phyloP scores from a whole-genome alignment of 2,113 vertebrate species.

The Condylura cristata region DNA sequence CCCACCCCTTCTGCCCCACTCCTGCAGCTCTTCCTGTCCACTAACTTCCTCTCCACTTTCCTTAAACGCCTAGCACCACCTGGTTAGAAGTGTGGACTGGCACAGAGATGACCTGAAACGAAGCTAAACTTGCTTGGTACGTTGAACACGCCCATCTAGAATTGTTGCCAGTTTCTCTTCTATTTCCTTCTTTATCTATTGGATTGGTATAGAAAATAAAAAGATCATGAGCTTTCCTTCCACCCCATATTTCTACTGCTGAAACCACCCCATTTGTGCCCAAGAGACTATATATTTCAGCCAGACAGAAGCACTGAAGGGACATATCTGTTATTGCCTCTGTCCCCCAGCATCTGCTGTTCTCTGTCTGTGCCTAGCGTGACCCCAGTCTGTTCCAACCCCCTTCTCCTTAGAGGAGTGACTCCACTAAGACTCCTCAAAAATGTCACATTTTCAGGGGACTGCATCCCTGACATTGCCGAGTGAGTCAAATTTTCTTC shows the following conservation, averaged over 20 bases:
- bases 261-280: not conserved
- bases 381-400: not conserved
- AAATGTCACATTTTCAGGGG: not conserved
- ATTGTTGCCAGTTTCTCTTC: not conserved
- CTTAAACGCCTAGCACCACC: not conserved
- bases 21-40: not conserved
- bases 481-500: not conserved
- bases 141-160: not conserved
- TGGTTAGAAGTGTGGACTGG: not conserved
- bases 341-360: not conserved
- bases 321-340: accelerated
- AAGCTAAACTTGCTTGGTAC: not conserved
- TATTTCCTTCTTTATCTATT: not conserved
- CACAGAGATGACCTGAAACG: not conserved
- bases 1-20: not conserved
- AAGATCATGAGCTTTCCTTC: too few relatives aligned
- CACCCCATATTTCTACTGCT: not conserved
- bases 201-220: too few relatives aligned
- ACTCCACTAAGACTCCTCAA: not conserved
- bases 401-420: not conserved
- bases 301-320: not conserved
- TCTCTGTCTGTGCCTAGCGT: not conserved
- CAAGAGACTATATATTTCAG: not conserved
- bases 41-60: too few relatives aligned
- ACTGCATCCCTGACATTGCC: not conserved